Conservation (phyloP, 2,888 invertebrate species). For the Phania funesta region DNA sequence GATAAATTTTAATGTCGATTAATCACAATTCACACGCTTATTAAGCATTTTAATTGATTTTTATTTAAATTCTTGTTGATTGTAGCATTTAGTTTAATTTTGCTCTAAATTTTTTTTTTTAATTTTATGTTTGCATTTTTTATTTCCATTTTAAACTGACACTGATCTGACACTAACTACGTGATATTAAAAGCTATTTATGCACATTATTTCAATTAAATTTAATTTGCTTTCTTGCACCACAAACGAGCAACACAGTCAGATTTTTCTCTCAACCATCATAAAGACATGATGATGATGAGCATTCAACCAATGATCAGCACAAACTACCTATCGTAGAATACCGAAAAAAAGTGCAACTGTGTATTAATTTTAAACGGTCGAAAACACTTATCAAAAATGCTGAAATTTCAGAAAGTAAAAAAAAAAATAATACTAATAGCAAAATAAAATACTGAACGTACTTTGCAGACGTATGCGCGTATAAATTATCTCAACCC, state of each 20-base stretch:
- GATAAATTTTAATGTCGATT: conserved; percentile 4
- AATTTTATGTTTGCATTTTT: neutral
- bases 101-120: neutral
- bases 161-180: conserved; percentile 64
- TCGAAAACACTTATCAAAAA: conserved; percentile 1
- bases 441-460: no score
- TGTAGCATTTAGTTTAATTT: conserved; percentile 3
- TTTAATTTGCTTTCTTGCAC: conserved; percentile 7
- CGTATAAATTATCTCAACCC: conserved; percentile 22
- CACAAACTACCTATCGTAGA: neutral
- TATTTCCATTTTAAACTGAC: conserved; percentile 40
- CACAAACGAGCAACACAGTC: conserved; percentile 17
- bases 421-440: neutral
- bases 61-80: conserved; percentile 1
- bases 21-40: conserved; percentile 25
- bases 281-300: neutral
- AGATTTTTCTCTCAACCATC: conserved; percentile 1
- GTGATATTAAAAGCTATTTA: conserved; percentile 52
- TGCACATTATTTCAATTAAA: conserved; percentile 58
- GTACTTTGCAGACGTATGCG: neutral
- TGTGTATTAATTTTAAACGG: neutral
- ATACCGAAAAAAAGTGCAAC: conserved; percentile 5
- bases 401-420: conserved; percentile 24
- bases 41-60: conserved; percentile 25
- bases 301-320: conserved; percentile 2